A percentile compares a stretch with the other conserved stretches of the same genome.
These are phyloP conservation scores for Eupithecia subfuscata DNA, from an alignment of 2,888 invertebrate genomes.

Conservation along the genomic window DNA sequence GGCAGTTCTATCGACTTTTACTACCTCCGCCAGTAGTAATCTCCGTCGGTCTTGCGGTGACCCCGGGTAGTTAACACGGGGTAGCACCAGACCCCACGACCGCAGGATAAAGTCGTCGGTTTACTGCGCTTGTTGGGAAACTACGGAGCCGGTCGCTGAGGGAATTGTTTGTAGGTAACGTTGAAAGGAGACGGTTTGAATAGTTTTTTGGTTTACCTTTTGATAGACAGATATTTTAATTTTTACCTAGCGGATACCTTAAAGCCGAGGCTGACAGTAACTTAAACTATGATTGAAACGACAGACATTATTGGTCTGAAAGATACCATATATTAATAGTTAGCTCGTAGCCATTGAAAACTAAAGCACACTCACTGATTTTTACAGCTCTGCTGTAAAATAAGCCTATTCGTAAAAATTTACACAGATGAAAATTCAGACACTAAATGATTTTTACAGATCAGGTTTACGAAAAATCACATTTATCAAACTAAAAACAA, in stretches of 20 bases:
- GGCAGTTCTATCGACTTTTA: conserved; percentile 14
- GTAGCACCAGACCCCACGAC: conserved; percentile 15
- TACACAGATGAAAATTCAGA: too few relatives aligned
- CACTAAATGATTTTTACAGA: too few relatives aligned
- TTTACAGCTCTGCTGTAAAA: not conserved
- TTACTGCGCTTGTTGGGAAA: conserved; percentile 36
- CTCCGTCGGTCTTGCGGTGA: conserved; percentile 61
- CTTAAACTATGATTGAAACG: not conserved
- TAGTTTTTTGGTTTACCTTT: not conserved
- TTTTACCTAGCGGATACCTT: not conserved
- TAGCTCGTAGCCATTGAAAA: not conserved
- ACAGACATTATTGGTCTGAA: not conserved
- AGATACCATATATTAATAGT: not conserved
- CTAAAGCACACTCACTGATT: not conserved
- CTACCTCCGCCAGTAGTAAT: conserved; percentile 46
- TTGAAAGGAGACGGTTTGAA: not conserved
- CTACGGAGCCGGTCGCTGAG: conserved; percentile 14
- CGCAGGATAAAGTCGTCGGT: conserved; percentile 40
- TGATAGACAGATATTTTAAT: not conserved
- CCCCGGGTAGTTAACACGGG: conserved; percentile 45
- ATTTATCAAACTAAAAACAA: not conserved
- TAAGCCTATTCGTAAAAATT: not conserved
- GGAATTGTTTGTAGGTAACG: not conserved
- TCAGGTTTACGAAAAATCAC: too few relatives aligned
- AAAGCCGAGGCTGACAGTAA: not conserved